These are phyloP conservation scores for Engraulis encrasicolus DNA, from an alignment of 2,113 vertebrate species.

Conservation along the genomic window DNA sequence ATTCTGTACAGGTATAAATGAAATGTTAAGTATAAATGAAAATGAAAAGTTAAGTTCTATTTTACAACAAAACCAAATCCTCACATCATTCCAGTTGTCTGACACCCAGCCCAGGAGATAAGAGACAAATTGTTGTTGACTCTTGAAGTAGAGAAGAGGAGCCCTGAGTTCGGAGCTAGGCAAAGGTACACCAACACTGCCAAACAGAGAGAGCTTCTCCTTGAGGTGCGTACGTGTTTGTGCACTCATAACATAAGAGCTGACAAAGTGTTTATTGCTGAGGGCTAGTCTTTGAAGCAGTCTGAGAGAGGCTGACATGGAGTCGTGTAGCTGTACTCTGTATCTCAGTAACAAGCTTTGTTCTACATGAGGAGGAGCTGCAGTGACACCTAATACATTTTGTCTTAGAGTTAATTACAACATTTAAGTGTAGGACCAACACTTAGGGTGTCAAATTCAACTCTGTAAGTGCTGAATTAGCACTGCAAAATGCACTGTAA, in stretches of 20 bases:
- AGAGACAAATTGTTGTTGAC: background rate
- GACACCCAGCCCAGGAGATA: background rate
- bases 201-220: background rate
- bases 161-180: background rate
- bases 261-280: background rate
- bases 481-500: too few species aligned
- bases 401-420: too few species aligned
- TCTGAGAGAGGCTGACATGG: background rate
- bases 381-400: too few species aligned
- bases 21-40: background rate
- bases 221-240: too few species aligned
- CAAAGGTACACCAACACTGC: background rate
- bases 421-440: too few species aligned
- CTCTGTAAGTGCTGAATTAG: too few species aligned
- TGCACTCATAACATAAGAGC: too few species aligned
- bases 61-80: slow-evolving; percentile 16
- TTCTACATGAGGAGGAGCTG: background rate
- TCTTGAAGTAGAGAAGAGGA: background rate
- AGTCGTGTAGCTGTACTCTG: background rate
- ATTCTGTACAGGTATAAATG: slow-evolving; percentile 13
- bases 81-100: slow-evolving; percentile 8
- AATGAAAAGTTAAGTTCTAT: slow-evolving; percentile 8
- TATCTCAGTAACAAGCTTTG: background rate
- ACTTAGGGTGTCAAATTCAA: too few species aligned
- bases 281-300: background rate